phyloP scores from a whole-genome alignment of 2,797 vertebrate species.

The Notolepis coatsorum region DNA sequence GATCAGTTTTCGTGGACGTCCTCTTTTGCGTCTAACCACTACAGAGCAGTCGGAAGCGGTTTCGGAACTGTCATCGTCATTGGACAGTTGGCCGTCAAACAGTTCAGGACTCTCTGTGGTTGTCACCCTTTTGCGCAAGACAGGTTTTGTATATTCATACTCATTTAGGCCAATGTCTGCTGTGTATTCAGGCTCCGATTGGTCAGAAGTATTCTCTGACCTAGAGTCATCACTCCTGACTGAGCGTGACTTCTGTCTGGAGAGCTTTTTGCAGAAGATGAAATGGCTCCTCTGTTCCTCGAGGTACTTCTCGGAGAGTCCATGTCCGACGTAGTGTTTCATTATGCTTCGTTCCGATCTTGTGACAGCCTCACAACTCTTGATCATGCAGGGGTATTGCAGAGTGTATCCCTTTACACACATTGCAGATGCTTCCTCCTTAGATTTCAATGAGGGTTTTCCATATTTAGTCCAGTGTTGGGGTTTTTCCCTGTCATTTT shows the following conservation, averaged over 20 bases:
- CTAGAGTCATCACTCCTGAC: conserved; percentile 77
- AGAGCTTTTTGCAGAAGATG: conserved; percentile 90
- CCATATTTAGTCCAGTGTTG: conserved; percentile 86
- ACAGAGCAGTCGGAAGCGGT: conserved; percentile 52
- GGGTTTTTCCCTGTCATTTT: conserved; percentile 48
- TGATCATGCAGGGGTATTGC: conserved; percentile 98
- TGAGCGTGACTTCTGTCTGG: conserved; percentile 78
- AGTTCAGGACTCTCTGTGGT: conserved; percentile 47
- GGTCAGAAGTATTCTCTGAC: conserved; percentile 77
- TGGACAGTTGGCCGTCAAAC: conserved; percentile 71
- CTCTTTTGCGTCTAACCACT: conserved; percentile 78
- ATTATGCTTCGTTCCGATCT: conserved; percentile 92
- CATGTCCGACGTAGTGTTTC: conserved; percentile 96
- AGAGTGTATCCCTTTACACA: conserved; percentile 89
- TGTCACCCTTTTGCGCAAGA: conserved; percentile 67
- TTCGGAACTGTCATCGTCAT: conserved; percentile 66
- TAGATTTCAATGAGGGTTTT: conserved; percentile 91
- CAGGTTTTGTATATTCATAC: conserved; percentile 68
- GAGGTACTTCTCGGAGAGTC: conserved; percentile 92
- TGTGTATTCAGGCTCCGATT: conserved; percentile 66
- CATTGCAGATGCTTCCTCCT: conserved; percentile 88
- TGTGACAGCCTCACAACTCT: conserved; percentile 92
- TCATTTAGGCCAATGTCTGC: conserved; percentile 42
- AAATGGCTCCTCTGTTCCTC: conserved; percentile 92
- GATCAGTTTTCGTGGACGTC: conserved; percentile 73